Evolutionary conservation across 2,888 invertebrate species (phyloP).

Genomic region (Ophion costatus): DNA sequence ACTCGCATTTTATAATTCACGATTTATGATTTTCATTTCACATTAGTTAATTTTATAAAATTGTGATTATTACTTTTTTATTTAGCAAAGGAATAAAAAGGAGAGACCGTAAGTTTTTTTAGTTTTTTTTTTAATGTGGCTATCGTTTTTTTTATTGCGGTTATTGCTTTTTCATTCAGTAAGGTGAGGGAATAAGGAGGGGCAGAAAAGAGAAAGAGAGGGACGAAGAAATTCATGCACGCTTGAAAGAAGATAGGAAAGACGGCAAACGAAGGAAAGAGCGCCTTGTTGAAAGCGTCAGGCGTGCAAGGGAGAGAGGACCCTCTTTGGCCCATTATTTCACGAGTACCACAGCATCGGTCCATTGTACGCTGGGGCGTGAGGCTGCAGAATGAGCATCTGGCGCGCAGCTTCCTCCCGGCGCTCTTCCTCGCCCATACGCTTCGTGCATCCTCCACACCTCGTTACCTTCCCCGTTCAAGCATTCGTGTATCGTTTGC

Average conservation of each 20-base stretch:
- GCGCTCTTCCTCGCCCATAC: conserved; percentile 33
- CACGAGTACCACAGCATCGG: conserved; percentile 70
- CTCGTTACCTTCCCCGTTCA: too few relatives aligned
- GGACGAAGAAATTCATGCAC: conserved; percentile 50
- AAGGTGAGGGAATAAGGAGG: too few relatives aligned
- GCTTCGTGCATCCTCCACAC: not conserved
- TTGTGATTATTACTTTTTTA: too few relatives aligned
- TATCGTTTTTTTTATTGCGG: too few relatives aligned
- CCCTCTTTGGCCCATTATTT: conserved; percentile 75
- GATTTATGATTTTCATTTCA: too few relatives aligned
- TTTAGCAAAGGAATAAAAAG: too few relatives aligned
- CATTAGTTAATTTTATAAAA: too few relatives aligned
- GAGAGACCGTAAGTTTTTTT: too few relatives aligned
- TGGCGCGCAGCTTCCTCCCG: conserved; percentile 69
- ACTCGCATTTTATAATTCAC: too few relatives aligned
- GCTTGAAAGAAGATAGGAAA: conserved; percentile 53
- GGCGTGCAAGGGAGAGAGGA: conserved; percentile 60
- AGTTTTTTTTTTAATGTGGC: too few relatives aligned
- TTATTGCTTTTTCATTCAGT: too few relatives aligned
- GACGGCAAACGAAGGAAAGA: conserved; percentile 51
- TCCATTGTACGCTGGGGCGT: conserved; percentile 77
- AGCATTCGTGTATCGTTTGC: too few relatives aligned
- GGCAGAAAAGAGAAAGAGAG: conserved; percentile 18
- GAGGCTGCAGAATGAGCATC: conserved; percentile 78
- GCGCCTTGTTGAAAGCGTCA: conserved; percentile 65